A percentile compares a stretch with the other conserved stretches of the same genome.
Evolutionary conservation across 2,113 vertebrate species (phyloP).

Genomic region (Trogon melanurus): DNA sequence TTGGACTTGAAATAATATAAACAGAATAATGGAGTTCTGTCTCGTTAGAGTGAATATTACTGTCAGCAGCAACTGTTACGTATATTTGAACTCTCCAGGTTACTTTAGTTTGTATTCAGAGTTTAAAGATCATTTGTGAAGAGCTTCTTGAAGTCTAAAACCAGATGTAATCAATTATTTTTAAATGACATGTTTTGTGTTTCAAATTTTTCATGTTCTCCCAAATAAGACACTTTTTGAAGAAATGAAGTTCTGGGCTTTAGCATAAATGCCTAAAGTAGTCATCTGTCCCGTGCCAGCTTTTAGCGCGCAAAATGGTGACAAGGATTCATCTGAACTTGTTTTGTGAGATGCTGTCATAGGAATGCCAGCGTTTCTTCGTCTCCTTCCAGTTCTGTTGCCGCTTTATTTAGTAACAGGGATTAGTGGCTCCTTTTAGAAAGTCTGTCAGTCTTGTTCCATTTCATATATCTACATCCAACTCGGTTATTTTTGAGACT

Average conservation of each 20-base stretch:
- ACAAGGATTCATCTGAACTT: neutral
- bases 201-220: neutral
- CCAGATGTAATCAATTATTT: neutral
- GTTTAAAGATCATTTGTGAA: neutral
- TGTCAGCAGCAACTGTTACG: neutral
- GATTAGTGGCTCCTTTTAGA: constrained; percentile 57
- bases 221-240: neutral
- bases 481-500: neutral
- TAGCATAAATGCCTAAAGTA: neutral
- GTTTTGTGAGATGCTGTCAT: constrained; percentile 15
- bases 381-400: neutral
- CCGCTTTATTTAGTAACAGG: constrained; percentile 61
- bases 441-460: constrained; percentile 25
- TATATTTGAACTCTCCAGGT: neutral
- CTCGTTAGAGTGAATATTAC: neutral
- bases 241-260: neutral
- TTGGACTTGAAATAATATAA: neutral
- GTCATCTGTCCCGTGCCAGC: neutral
- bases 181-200: neutral
- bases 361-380: constrained; percentile 29
- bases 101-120: neutral
- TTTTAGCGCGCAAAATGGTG: neutral
- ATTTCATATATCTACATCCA: neutral
- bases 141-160: neutral
- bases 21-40: neutral